Conservation (phyloP, 2,797 vertebrate genomes). For the Melanotaenia nigrans region DNA sequence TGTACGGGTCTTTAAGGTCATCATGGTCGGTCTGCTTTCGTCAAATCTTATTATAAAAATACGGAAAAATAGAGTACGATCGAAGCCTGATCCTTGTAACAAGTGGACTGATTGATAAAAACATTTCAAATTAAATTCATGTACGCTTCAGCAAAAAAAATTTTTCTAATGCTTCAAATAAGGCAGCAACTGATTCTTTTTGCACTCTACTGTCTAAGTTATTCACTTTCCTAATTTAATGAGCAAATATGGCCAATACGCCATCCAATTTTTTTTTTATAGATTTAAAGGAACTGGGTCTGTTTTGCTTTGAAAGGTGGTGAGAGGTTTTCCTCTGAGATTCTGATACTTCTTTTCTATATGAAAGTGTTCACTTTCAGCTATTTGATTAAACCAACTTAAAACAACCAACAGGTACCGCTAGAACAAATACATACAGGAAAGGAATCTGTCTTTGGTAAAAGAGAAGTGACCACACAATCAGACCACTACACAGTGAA, state of each 20-base stretch:
- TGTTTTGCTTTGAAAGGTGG: background rate
- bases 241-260: background rate
- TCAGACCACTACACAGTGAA: background rate
- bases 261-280: background rate
- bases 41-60: too few species aligned
- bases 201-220: accelerated
- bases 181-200: too few species aligned
- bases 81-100: too few species aligned
- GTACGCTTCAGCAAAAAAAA: too few species aligned
- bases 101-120: too few species aligned
- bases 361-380: background rate
- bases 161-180: too few species aligned
- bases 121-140: too few species aligned
- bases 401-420: background rate
- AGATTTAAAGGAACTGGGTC: background rate
- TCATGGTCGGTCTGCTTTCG: too few species aligned
- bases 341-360: background rate
- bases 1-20: too few species aligned
- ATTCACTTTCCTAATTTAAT: background rate
- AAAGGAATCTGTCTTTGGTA: background rate
- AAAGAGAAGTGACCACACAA: background rate
- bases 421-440: background rate
- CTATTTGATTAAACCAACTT: background rate
- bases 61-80: too few species aligned
- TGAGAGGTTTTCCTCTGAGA: background rate